phyloP scores from a whole-genome alignment of 2,888 invertebrate genomes.

The Holacanthella duospinosa region DNA sequence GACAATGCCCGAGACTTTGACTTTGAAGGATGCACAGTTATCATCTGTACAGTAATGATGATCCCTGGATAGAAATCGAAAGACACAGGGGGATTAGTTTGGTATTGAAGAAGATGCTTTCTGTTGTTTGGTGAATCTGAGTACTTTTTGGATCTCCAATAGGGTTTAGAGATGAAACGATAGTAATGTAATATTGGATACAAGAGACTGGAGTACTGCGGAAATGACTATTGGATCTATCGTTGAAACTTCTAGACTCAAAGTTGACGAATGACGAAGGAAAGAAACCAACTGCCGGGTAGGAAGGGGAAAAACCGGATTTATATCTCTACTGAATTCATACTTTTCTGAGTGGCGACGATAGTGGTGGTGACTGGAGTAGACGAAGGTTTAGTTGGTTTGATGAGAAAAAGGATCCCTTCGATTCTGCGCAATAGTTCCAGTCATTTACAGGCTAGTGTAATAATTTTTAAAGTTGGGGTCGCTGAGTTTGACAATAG shows the following conservation, averaged over 20 bases:
- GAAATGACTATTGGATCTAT: too few species aligned
- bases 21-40: neutral
- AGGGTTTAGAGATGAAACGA: neutral
- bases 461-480: too few species aligned
- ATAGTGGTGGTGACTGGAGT: neutral
- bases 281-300: conserved; percentile 20
- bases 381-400: too few species aligned
- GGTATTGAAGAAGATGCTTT: neutral
- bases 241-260: neutral
- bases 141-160: neutral
- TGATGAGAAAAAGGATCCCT: neutral
- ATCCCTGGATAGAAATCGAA: neutral
- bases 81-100: neutral
- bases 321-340: conserved; percentile 10
- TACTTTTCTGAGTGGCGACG: neutral
- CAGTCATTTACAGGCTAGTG: neutral
- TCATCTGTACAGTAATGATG: neutral
- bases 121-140: neutral
- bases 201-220: too few species aligned
- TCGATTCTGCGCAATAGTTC: neutral
- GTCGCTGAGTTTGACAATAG: too few species aligned
- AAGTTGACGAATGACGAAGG: conserved; percentile 5
- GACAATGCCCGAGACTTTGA: neutral
- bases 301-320: conserved; percentile 15
- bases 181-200: neutral